Evolutionary conservation across 2,888 invertebrate species (phyloP), one percentile per base, ranked within the genome.

Genomic region (Parnassius smintheus): DNA sequence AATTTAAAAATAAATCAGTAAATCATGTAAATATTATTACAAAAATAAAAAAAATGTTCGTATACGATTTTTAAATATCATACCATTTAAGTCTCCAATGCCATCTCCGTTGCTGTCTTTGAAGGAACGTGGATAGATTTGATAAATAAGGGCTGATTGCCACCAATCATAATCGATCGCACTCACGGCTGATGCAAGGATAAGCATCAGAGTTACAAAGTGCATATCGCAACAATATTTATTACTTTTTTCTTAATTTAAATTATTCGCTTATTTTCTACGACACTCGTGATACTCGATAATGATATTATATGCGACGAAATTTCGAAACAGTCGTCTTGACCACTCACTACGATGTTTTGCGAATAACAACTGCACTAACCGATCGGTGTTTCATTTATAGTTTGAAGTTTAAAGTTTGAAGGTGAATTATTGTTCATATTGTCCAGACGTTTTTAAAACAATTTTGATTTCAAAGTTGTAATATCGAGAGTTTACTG

Each of bases 111-210:
- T 81, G 64, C 93, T 93, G 80, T 97, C 97, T 76, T 93, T 93
- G 86, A 95, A 97, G 0, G 96, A 95, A 65, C 95, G 91, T 1
- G 96, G 95, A 77, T 95, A 95, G 61, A 96, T 94, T 83, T 96
- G 96, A 82, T 97, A 97, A 65, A 96, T 90, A 7, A 95, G 91
- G 1, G 94, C 93, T n/a, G 93, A 94, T 75, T 95, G 92, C 94
- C 95, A 96, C 97, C 97, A 97, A 66, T 94, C 92, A 35, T 75
- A 70, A 44, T 76, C 82, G 1, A 68, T 62, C 1, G 67, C 65
- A 11, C 12, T 22, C 42, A 56, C 50, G 45, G 22, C 45, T 7
- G 52, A 56, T 11, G 35, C 13, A 7, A 45, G 7, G 10, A 45
- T 7, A 10, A 61, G n/a, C 25, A 25, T 7, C 1, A 57, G 41